A percentile compares a stretch with the other conserved stretches of the same genome.
phyloP scores from a whole-genome alignment of 2,888 invertebrate genomes.

The Drosophila peninsularis region DNA sequence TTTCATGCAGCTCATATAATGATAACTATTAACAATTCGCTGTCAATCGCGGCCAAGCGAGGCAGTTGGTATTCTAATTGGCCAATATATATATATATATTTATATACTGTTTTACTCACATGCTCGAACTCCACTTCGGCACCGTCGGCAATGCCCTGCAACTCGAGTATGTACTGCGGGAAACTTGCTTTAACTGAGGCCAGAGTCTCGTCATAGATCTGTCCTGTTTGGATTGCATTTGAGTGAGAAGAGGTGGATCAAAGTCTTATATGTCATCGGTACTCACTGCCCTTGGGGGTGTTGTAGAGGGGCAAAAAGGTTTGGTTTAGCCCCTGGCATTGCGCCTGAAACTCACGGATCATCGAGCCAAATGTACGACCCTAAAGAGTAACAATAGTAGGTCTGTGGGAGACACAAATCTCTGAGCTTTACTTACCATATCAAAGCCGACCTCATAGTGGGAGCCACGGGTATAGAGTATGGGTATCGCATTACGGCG shows the following conservation, averaged over 20 bases:
- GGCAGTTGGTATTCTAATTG: background rate
- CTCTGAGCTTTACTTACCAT: background rate
- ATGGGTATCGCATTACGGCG: constrained; percentile 5
- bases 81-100: constrained; percentile 80
- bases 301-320: constrained; percentile 89
- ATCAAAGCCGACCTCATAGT: constrained; percentile 10
- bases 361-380: constrained; percentile 90
- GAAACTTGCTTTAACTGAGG: constrained; percentile 88
- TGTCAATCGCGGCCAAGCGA: constrained; percentile 31
- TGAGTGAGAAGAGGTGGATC: background rate
- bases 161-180: constrained; percentile 94
- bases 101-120: constrained; percentile 85
- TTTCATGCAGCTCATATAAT: constrained; percentile 6
- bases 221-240: constrained; percentile 72
- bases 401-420: background rate
- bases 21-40: constrained; percentile 32
- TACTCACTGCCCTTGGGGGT: constrained; percentile 88
- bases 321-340: constrained; percentile 88
- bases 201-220: constrained; percentile 91
- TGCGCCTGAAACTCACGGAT: constrained; percentile 89
- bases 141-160: constrained; percentile 92
- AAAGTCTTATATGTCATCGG: background rate
- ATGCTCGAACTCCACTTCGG: constrained; percentile 92
- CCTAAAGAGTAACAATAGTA: constrained; percentile 85
- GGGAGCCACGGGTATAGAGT: constrained; percentile 3